Percentiles rank a stretch among this genome's conserved stretches.
phyloP scores from a whole-genome alignment of 2,113 vertebrate species.

The Pygoscelis adeliae region DNA sequence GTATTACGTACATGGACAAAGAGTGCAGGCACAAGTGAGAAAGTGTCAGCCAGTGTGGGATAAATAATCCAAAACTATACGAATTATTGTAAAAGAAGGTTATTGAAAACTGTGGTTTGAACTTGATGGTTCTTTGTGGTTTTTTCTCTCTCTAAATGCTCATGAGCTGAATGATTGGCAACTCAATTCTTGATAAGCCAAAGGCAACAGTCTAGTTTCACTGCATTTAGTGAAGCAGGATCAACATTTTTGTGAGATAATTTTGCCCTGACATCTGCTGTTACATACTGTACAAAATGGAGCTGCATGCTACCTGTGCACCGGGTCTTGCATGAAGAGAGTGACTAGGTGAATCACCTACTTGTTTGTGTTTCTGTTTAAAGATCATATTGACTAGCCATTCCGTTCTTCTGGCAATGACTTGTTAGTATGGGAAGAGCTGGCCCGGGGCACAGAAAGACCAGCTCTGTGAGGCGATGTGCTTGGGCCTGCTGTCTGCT shows the following conservation, averaged over 20 bases:
- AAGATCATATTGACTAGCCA: accelerated
- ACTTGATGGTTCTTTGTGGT: background rate
- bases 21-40: background rate
- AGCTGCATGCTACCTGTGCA: background rate
- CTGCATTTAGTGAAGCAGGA: background rate
- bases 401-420: background rate
- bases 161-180: background rate
- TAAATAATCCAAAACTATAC: background rate
- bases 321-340: background rate
- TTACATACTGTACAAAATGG: background rate
- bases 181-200: background rate
- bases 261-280: background rate
- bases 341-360: accelerated
- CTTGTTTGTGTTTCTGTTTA: accelerated
- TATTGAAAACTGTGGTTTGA: background rate
- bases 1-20: background rate
- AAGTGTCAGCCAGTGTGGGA: background rate
- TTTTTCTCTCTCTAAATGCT: background rate
- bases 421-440: background rate
- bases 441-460: background rate
- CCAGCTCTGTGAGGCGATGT: background rate
- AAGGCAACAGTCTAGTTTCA: background rate
- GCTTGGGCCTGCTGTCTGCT: background rate
- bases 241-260: background rate
- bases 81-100: background rate